phyloP scores from a whole-genome alignment of 2,113 vertebrate species.

The Pitta sordida region DNA sequence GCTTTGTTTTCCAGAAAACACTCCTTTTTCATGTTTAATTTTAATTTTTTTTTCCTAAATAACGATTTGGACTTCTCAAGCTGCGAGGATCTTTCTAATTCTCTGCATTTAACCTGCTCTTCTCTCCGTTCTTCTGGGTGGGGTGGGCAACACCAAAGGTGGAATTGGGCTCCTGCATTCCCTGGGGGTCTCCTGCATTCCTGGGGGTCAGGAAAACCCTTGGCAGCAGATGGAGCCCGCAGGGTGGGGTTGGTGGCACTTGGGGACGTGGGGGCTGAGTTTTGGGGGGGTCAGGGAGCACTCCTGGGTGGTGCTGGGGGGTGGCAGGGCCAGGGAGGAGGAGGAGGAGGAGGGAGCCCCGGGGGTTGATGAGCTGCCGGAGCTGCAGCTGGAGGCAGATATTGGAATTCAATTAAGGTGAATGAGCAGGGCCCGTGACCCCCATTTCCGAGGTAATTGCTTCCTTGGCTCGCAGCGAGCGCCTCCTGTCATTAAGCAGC shows the following conservation, averaged over 20 bases:
- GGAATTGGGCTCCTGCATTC: rapidly evolving
- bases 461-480: constrained; percentile 71
- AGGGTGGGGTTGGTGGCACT: rapidly evolving
- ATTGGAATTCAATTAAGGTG: constrained; percentile 85
- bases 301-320: background rate
- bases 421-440: constrained; percentile 79
- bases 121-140: rapidly evolving
- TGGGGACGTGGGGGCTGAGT: background rate
- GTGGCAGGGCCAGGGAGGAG: background rate
- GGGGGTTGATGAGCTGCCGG: constrained; percentile 57
- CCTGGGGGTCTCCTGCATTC: rapidly evolving
- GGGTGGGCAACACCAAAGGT: rapidly evolving
- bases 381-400: constrained; percentile 73
- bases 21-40: no score
- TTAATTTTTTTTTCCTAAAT: background rate
- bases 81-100: background rate
- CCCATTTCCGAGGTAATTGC: constrained; percentile 85
- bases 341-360: background rate
- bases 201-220: background rate
- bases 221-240: background rate
- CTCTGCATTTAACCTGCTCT: background rate
- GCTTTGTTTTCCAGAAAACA: background rate
- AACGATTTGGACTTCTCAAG: background rate
- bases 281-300: background rate
- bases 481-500: constrained; percentile 71